A percentile compares a stretch with the other conserved stretches of the same genome.
Conservation (phyloP, 1,140 invertebrate species). For the Habropoda laboriosa region DNA sequence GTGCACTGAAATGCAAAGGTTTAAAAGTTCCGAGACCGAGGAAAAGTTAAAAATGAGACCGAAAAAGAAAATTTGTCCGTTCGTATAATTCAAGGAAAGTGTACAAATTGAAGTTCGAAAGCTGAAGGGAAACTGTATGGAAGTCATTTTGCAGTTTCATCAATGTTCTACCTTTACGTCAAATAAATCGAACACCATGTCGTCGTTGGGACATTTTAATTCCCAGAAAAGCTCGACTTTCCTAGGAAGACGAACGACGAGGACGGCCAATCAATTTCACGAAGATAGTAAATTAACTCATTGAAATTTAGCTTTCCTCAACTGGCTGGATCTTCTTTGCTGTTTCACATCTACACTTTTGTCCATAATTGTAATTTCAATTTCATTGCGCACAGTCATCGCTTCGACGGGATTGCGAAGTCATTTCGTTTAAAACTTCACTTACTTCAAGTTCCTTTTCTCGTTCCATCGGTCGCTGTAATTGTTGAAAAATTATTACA, state of each 20-base stretch:
- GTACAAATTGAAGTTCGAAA: not conserved
- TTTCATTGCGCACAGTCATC: no score
- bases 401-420: no score
- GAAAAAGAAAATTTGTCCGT: not conserved
- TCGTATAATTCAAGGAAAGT: no score
- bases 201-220: slow-evolving; percentile 13
- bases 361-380: no score
- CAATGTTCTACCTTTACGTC: slow-evolving; percentile 9
- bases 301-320: not conserved
- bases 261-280: not conserved
- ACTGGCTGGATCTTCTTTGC: no score
- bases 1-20: not conserved
- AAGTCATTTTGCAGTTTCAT: slow-evolving; percentile 21
- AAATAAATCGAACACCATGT: slow-evolving; percentile 21
- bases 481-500: no score
- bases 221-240: not conserved
- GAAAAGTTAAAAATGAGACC: not conserved
- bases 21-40: no score
- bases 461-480: no score
- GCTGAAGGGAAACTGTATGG: slow-evolving; percentile 4
- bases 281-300: slow-evolving; percentile 25
- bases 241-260: not conserved
- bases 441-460: no score
- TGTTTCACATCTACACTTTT: no score
- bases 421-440: no score